Conservation (phyloP, 1,140 invertebrate species). For the Amphibalanus amphitrite region DNA sequence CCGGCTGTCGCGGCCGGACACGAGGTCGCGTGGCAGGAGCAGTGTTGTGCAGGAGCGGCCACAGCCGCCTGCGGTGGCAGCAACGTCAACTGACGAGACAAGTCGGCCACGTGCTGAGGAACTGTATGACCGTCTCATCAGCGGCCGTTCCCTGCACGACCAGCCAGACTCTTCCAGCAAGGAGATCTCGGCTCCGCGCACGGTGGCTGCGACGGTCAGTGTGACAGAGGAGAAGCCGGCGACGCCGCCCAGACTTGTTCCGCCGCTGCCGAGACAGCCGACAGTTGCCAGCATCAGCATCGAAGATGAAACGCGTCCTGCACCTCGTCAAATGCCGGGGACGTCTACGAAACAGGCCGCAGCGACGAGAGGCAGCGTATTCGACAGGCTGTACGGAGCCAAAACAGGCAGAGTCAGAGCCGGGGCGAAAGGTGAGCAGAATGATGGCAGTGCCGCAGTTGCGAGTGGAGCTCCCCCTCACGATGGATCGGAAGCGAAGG, state of each 20-base stretch:
- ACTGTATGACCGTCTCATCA: background rate
- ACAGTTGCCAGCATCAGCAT: background rate
- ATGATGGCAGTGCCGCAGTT: too few species aligned
- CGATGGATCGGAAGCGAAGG: background rate
- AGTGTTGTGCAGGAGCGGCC: background rate
- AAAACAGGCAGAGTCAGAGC: background rate
- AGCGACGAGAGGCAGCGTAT: background rate
- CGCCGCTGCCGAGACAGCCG: background rate
- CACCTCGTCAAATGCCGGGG: too few species aligned
- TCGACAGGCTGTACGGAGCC: background rate
- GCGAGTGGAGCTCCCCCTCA: too few species aligned
- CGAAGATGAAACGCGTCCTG: background rate
- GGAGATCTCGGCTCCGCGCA: background rate
- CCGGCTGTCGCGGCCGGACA: background rate
- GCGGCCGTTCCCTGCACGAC: background rate
- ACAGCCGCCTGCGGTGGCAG: background rate
- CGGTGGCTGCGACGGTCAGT: too few species aligned
- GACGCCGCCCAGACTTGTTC: too few species aligned
- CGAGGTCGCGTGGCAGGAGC: background rate
- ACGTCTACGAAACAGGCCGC: background rate
- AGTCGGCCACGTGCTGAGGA: background rate
- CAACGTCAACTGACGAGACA: too few species aligned
- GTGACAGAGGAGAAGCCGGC: too few species aligned
- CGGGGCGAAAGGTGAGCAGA: background rate
- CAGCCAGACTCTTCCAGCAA: background rate